A percentile compares a stretch with the other conserved stretches of the same genome.
Evolutionary conservation across 2,797 vertebrate genomes (phyloP).

Genomic region (Arctocebus calabarensis): DNA sequence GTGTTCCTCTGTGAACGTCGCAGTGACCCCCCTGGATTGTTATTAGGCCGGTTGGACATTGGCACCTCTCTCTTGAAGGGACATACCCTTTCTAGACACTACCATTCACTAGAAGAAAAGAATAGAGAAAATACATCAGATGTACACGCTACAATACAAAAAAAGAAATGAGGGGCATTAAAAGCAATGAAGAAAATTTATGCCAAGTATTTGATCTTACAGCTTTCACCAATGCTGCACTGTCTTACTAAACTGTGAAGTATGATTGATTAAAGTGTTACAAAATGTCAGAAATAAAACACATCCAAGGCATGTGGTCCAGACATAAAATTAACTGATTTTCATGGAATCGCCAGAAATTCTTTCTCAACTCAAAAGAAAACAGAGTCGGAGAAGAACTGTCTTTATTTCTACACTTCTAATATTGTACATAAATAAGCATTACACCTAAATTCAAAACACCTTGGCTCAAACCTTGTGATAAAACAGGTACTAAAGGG

Average conservation of each 20-base stretch:
- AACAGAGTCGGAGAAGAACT: background rate
- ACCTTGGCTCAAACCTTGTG: background rate
- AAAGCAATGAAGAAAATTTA: background rate
- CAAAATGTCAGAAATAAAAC: background rate
- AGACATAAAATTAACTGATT: conserved; percentile 37
- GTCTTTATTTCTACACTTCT: background rate
- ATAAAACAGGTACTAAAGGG: background rate
- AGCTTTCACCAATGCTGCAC: background rate
- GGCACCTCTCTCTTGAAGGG: conserved; percentile 99
- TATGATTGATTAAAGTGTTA: background rate
- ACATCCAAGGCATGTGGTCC: background rate
- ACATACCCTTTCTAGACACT: conserved; percentile 99
- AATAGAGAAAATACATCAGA: conserved; percentile 37
- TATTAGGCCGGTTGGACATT: conserved; percentile 99
- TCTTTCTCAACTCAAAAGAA: conserved; percentile 8
- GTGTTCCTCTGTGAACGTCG: conserved; percentile 99
- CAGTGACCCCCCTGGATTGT: conserved; percentile 99
- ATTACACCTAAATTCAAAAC: background rate
- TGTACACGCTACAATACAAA: background rate
- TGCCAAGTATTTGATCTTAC: background rate
- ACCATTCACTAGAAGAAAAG: conserved; percentile 96
- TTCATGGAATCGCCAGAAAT: background rate
- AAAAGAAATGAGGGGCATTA: background rate
- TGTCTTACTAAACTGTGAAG: background rate
- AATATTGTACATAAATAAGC: background rate